These are phyloP conservation scores for Alaudala cheleensis DNA, from an alignment of 2,113 vertebrate species.

Conservation along the genomic window DNA sequence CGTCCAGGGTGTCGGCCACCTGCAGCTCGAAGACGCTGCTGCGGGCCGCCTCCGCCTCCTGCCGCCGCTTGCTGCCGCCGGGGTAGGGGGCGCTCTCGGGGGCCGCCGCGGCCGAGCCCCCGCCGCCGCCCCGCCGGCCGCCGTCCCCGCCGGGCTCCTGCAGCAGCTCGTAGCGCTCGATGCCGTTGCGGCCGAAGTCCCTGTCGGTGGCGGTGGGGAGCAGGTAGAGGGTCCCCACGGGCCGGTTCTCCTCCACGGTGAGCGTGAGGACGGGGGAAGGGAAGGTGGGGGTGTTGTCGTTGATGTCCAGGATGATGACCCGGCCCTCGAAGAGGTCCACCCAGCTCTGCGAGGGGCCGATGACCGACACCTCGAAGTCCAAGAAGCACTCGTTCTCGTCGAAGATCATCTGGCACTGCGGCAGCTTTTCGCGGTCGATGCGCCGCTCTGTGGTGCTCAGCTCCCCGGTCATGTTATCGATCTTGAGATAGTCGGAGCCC, in stretches of 20 bases:
- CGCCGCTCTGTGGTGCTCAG: slow-evolving; percentile 95
- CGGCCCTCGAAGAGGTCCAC: slow-evolving; percentile 97
- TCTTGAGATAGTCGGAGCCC: slow-evolving; percentile 96
- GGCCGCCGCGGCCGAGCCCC: neutral
- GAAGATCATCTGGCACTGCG: slow-evolving; percentile 99
- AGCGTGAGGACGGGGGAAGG: slow-evolving; percentile 96
- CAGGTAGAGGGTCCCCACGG: slow-evolving; percentile 95
- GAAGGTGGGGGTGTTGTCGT: slow-evolving; percentile 98
- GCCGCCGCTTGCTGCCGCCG: slow-evolving; percentile 81
- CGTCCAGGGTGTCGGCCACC: slow-evolving; percentile 96
- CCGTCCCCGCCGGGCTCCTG: slow-evolving; percentile 90
- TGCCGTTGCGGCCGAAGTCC: slow-evolving; percentile 96
- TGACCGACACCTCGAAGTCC: slow-evolving; percentile 98
- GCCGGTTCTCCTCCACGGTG: slow-evolving; percentile 97
- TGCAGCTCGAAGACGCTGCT: slow-evolving; percentile 97
- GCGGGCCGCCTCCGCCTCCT: slow-evolving; percentile 79
- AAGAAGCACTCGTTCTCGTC: slow-evolving; percentile 98
- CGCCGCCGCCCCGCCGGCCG: slow-evolving; percentile 46
- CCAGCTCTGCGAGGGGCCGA: slow-evolving; percentile 98
- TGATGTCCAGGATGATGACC: slow-evolving; percentile 96
- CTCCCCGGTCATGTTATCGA: slow-evolving; percentile 98
- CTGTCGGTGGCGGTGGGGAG: slow-evolving; percentile 96
- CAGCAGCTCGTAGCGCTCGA: slow-evolving; percentile 95
- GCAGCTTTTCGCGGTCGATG: slow-evolving; percentile 97
- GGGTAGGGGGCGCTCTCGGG: slow-evolving; percentile 65